Evolutionary conservation across 2,113 vertebrate species (phyloP).

Genomic region (Catharus bicknelli): DNA sequence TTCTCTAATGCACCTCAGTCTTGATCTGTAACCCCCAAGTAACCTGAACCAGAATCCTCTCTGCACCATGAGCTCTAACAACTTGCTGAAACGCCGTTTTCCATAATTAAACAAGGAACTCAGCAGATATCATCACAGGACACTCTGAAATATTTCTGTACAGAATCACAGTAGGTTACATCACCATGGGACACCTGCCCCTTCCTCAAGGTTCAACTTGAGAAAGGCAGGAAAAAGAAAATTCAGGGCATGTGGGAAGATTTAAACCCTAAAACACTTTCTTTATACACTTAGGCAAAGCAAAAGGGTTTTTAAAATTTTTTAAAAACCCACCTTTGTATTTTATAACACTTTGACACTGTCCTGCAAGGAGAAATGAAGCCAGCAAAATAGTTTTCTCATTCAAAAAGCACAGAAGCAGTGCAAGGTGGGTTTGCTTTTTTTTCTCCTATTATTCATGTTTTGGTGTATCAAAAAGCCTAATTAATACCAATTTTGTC

Average conservation of each 20-base stretch:
- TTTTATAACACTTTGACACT: background rate
- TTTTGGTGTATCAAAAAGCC: background rate
- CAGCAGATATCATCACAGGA: background rate
- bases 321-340: background rate
- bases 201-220: background rate
- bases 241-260: background rate
- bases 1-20: constrained; percentile 65
- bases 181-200: background rate
- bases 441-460: background rate
- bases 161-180: background rate
- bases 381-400: background rate
- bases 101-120: background rate
- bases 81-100: background rate
- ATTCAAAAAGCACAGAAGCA: background rate
- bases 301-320: background rate
- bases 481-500: background rate
- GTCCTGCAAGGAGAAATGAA: background rate
- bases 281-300: background rate
- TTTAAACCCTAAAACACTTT: background rate
- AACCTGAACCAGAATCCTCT: background rate
- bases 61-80: fast-evolving
- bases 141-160: background rate
- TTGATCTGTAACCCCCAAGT: constrained; percentile 7
- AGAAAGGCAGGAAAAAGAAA: background rate
- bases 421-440: background rate